Evolutionary conservation across 2,888 invertebrate species (phyloP), one percentile per base, ranked within the genome.

Genomic region (Chironomus tentans): DNA sequence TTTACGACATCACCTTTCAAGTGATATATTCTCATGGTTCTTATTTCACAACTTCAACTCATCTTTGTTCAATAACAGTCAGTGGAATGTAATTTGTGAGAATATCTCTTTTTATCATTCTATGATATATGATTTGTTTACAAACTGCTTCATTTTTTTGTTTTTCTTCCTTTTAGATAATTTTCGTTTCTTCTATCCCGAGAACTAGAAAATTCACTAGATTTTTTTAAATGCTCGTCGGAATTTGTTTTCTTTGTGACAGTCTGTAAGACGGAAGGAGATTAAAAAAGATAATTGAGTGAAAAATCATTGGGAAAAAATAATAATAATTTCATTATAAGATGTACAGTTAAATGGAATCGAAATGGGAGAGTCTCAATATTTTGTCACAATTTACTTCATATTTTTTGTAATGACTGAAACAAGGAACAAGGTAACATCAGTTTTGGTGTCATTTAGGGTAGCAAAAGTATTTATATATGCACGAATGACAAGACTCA

Each of bases 111-210:
- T 50, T 50, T 48, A n/a, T 4, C 50, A 48, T 13, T 7, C 28
- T 18, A 72, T 72, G 72, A 72, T 72, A 72, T 61, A 72, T 61
- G 72, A 72, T 72, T 72, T 72, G 72, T 72, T 72, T 72, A 72
- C 72, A 72, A 72, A 72, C 72, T 38, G 38, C 38, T 38, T 38
- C 38, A 38, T 10, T 38, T 69, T n/a, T 70, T 47, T 48, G 24
- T 47, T 28, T 7, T 50, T 24, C 22, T 70, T 70, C 7, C 46
- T 68, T n/a, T 28, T 21, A 5, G 2, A 3, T 62, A 46, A 10
- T 46, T 69, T 38, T 69, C 46, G 3, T n/a, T 5, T 56, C 18
- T n/a, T 65, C 24, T 65, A 13, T 13, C 65, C 4, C 18, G 21
- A 12, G 56, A 56, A 56, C 3, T 56, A 15, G 15, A n/a, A n/a